Evolutionary conservation across 2,113 vertebrate genomes (phyloP).

Genomic region (Ariopsis seemanni): DNA sequence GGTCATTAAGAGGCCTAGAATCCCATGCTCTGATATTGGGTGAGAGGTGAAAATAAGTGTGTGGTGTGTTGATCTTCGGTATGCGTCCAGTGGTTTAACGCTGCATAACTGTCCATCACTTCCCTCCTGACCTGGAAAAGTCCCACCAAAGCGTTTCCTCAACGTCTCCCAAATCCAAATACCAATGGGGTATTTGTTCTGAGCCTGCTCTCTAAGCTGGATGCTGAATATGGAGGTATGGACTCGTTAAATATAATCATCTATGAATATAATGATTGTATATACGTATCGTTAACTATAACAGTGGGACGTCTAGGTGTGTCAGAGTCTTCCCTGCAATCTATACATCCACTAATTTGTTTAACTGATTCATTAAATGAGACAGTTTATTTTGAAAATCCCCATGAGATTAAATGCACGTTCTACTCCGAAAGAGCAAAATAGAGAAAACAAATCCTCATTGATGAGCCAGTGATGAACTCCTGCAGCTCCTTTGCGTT

Average conservation of each 20-base stretch:
- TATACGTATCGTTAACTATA: slow-evolving; percentile 1
- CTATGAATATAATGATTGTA: not conserved
- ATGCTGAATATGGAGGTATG: not conserved
- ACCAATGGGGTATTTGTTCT: slow-evolving; percentile 20
- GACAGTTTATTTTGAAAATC: slow-evolving; percentile 9
- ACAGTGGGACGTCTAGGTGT: not conserved
- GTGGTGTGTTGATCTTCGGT: slow-evolving; percentile 30
- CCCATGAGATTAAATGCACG: slow-evolving; percentile 39
- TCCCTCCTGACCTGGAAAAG: slow-evolving; percentile 17
- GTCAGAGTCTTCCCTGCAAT: not conserved
- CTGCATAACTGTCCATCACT: not conserved
- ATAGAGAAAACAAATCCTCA: slow-evolving; percentile 43
- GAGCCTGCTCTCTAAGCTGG: not conserved
- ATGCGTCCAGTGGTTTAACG: not conserved
- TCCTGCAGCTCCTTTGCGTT: slow-evolving; percentile 45
- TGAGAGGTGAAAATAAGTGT: slow-evolving; percentile 29
- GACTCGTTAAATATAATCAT: not conserved
- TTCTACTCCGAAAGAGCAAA: slow-evolving; percentile 32
- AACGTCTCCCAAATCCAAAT: not conserved
- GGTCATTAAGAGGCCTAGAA: slow-evolving; percentile 28
- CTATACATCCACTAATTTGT: not conserved
- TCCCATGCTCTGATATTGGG: slow-evolving; percentile 6
- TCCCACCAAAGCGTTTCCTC: slow-evolving; percentile 6
- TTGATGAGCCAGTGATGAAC: slow-evolving; percentile 33
- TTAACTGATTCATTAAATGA: slow-evolving; percentile 8